Evolutionary conservation across 1,140 invertebrate genomes (phyloP), one percentile per base, ranked within the genome.

Genomic region (Nasonia giraulti): DNA sequence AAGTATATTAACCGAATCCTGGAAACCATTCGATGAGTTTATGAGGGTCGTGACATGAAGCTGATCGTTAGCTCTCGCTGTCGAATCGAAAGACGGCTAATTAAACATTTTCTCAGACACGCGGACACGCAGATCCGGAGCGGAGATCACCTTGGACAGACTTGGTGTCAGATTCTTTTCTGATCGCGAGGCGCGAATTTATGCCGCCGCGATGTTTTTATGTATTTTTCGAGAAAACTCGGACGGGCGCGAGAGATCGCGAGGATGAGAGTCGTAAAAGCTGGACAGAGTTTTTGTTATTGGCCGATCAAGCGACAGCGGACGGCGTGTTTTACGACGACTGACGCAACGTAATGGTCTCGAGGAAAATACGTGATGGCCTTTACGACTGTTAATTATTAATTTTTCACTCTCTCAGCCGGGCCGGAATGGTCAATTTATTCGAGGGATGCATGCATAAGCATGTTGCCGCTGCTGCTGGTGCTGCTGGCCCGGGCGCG

Each of bases 21-120:
- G 75, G 77, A 85, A 86, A 80, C 80, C 73, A 87, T 84, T 87
- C 84, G 74, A 87, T 82, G 84, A 84, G 62, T 87, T 88, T 87
- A 88, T 80, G 87, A 86, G 86, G 83, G 80, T 84, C 75, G 62
- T 47, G 33, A 31, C 14, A 55, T 17, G 78, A 81, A 44, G 37
- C 31, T 55, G 47, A 78, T 69, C 68, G 44, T 12, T 66, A 55
- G 66, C 37, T 33, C 73, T 17, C 27, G 55, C 78, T 86, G 81
- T 87, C 83, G 84, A 85, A 87, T 66, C n/a, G 31, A 27, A 78
- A 69, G 76, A 6, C 47, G n/a, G 62, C 84, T 87, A 87, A 87
- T 87, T 87, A 84, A 87, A 85, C 68, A 55, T 86, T 87, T 87
- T 86, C 86, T 87, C 83, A 87, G 81, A 85, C 84, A 76, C 7